Evolutionary conservation across 2,113 vertebrate genomes (phyloP), one percentile per base, ranked within the genome.

Genomic region (Plecotus auritus): DNA sequence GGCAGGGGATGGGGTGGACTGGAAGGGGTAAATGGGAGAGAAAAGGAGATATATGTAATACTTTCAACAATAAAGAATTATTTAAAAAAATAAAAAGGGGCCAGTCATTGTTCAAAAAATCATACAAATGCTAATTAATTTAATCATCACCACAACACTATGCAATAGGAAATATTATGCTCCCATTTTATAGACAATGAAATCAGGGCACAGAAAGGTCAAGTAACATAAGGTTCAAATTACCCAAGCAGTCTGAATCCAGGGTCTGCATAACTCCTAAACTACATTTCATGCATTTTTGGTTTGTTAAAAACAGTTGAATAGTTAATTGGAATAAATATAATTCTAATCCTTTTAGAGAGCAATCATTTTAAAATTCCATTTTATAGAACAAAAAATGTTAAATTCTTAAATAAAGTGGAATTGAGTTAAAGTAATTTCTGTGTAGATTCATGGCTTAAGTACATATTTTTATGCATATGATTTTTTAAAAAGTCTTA

Each of bases 341-440:
- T 35, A 76, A 49, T 73, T 76, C 4, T 35, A 77, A 45, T 87
- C 13, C 5, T 45, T 87, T 49, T 66, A 90, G 66, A 93, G 20
- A 87, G 9, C 12, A 64, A 51, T 30, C 13, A 70, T 85, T 88
- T 82, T 56, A 42, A 54, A 83, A 32, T 85, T 61, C 8, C 0
- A 59, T 4, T 74, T 92, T 86, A 85, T 94, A 87, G n/a, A 64
- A 69, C 32, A 91, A 49, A 45, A 13, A 61, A 74, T 73, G 20
- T 7, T 9, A 95, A 81, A 40, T 74, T 16, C 26, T 95, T 72
- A 86, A 13, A 84, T 70, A 83, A 13, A 84, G 64, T 87, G 1
- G 3, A 70, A 87, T 77, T 59, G 26, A 91, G 84, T 92, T 92
- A 87, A 93, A 77, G 67, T 92, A 32, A 78, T 95, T 96, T 97